These are phyloP conservation scores for Chrysochloris asiatica DNA, from an alignment of 2,113 vertebrate species.

Conservation along the genomic window DNA sequence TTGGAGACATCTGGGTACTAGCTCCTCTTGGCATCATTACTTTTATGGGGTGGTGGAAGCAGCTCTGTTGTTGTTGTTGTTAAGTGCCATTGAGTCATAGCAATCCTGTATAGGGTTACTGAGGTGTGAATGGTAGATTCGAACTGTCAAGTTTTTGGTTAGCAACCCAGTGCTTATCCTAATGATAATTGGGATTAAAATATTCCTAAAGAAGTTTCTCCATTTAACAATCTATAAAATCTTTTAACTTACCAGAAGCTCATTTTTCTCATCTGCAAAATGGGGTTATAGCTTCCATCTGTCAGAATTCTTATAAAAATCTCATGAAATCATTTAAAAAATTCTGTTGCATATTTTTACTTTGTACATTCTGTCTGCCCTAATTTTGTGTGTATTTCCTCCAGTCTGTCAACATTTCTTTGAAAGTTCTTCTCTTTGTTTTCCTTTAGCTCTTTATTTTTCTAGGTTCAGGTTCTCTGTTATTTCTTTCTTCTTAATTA, in stretches of 20 bases:
- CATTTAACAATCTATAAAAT: not conserved
- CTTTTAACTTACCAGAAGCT: slow-evolving; percentile 6
- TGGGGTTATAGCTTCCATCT: not conserved
- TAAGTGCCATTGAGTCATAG: too few relatives aligned
- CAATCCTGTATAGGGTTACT: too few relatives aligned
- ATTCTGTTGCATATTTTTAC: not conserved
- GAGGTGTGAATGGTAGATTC: too few relatives aligned
- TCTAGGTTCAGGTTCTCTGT: not conserved
- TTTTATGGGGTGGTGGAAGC: not conserved
- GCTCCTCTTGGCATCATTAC: not conserved
- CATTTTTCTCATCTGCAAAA: not conserved
- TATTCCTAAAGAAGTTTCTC: too few relatives aligned
- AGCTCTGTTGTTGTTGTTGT: too few relatives aligned
- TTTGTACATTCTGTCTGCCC: not conserved
- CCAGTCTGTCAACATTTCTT: not conserved
- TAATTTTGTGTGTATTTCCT: not conserved
- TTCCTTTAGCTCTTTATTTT: not conserved
- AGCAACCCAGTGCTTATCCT: too few relatives aligned
- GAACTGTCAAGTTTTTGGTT: too few relatives aligned
- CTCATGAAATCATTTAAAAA: not conserved
- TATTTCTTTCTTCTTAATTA: not conserved
- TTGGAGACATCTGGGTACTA: not conserved
- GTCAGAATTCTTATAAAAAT: not conserved
- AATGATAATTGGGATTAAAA: too few relatives aligned
- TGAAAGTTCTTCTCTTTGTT: not conserved